A percentile compares a stretch with the other conserved stretches of the same genome.
phyloP scores from a whole-genome alignment of 2,888 invertebrate genomes.

The Malthinus seriepunctatus region DNA sequence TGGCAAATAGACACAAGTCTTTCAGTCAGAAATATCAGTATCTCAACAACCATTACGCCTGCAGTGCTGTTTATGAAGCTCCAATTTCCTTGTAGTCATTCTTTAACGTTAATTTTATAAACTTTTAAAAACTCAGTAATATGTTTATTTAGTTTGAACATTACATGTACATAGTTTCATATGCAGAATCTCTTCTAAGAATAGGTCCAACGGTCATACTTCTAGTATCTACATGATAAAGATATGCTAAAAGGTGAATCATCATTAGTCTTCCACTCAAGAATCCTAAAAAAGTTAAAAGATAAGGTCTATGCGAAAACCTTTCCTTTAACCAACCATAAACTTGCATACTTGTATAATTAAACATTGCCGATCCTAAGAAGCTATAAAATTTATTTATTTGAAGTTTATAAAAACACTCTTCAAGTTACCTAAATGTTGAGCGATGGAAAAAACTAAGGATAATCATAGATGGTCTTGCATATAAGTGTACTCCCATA shows the following conservation, averaged over 20 bases:
- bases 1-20: too few relatives aligned
- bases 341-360: conserved; percentile 43
- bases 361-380: conserved; percentile 48
- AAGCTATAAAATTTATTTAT: conserved; percentile 37
- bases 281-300: conserved; percentile 43
- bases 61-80: too few relatives aligned
- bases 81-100: too few relatives aligned
- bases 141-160: not conserved
- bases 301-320: conserved; percentile 30
- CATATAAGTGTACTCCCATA: conserved; percentile 33
- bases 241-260: conserved; percentile 46
- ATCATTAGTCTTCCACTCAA: conserved; percentile 47
- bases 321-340: conserved; percentile 41
- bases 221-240: conserved; percentile 49
- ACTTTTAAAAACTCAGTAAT: too few relatives aligned
- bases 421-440: conserved; percentile 30
- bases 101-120: too few relatives aligned
- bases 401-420: not conserved
- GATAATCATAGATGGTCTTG: conserved; percentile 35
- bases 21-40: too few relatives aligned
- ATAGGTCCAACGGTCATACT: conserved; percentile 29
- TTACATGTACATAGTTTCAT: conserved; percentile 41
- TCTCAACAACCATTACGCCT: too few relatives aligned
- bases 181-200: conserved; percentile 32
- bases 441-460: conserved; percentile 33